Conservation (phyloP, 2,888 invertebrate species). For the Eupelmus urozonus region DNA sequence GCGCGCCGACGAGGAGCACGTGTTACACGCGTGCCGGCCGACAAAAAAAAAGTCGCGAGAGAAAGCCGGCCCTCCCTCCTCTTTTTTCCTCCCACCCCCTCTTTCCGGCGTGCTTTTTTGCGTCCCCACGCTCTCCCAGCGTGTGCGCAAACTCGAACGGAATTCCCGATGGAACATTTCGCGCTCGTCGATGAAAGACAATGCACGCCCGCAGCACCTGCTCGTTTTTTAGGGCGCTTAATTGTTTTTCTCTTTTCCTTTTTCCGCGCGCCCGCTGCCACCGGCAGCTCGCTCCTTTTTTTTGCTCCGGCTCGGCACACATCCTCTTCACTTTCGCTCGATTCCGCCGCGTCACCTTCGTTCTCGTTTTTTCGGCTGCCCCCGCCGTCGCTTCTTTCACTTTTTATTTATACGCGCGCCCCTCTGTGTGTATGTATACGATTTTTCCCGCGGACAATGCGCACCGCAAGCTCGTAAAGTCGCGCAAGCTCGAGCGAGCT, state of each 20-base stretch:
- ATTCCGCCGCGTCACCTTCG: constrained; percentile 49
- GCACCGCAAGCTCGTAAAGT: background rate
- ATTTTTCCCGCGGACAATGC: background rate
- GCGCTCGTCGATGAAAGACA: constrained; percentile 61
- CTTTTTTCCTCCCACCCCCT: constrained; percentile 32
- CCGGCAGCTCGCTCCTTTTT: constrained; percentile 13
- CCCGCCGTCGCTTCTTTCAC: constrained; percentile 28
- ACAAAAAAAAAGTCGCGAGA: background rate
- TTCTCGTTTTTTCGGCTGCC: constrained; percentile 9
- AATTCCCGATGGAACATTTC: constrained; percentile 60
- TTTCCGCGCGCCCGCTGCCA: too few species aligned
- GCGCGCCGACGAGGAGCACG: constrained; percentile 34
- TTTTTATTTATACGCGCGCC: constrained; percentile 37
- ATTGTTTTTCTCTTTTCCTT: constrained; percentile 55
- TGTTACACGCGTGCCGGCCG: constrained; percentile 24
- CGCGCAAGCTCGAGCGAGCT: background rate
- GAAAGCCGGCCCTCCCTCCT: background rate
- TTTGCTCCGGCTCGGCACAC: constrained; percentile 7
- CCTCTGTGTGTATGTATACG: background rate
- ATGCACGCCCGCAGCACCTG: constrained; percentile 36
- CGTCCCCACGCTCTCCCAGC: constrained; percentile 8
- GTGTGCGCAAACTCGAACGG: constrained; percentile 45
- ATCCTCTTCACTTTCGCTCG: constrained; percentile 58
- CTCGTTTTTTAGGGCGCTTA: constrained; percentile 54
- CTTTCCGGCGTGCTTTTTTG: constrained; percentile 36